These are phyloP conservation scores for Bombyx mandarina DNA, from an alignment of 1,140 invertebrate species.

Conservation along the genomic window DNA sequence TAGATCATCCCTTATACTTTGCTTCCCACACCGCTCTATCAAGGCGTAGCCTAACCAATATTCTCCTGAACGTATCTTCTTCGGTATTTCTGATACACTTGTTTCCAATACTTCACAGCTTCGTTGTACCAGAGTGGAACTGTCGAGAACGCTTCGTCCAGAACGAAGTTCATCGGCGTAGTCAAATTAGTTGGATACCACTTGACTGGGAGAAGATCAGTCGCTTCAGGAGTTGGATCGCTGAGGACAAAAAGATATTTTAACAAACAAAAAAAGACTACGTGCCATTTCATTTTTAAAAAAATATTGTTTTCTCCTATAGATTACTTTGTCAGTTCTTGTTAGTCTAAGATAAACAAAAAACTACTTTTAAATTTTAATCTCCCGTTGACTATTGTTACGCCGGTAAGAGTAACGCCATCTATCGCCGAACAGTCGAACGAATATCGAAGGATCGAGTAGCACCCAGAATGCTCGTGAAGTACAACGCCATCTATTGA, in stretches of 20 bases:
- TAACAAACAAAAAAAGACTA: not conserved
- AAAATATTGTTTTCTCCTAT: not conserved
- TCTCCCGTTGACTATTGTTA: too few species aligned
- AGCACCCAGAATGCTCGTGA: too few species aligned
- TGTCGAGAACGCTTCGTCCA: constrained; percentile 28
- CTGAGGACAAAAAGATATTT: constrained; percentile 21
- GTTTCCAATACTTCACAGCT: constrained; percentile 28
- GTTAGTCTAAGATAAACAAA: too few species aligned
- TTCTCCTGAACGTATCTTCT: constrained; percentile 20
- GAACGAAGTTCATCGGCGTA: constrained; percentile 25
- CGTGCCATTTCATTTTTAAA: not conserved
- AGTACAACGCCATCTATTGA: too few species aligned
- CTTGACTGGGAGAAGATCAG: constrained; percentile 27
- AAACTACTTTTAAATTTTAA: too few species aligned
- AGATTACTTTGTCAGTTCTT: too few species aligned
- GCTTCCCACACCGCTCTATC: too few species aligned
- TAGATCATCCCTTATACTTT: too few species aligned
- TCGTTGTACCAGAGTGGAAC: constrained; percentile 33
- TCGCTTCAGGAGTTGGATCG: constrained; percentile 34
- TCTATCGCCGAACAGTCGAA: too few species aligned
- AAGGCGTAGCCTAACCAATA: too few species aligned
- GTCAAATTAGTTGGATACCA: constrained; percentile 27
- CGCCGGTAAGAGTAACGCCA: too few species aligned
- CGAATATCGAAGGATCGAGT: too few species aligned
- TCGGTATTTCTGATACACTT: constrained; percentile 43